Evolutionary conservation across 2,888 invertebrate species (phyloP), one percentile per base, ranked within the genome.

Genomic region (Pterobdella sp.): DNA sequence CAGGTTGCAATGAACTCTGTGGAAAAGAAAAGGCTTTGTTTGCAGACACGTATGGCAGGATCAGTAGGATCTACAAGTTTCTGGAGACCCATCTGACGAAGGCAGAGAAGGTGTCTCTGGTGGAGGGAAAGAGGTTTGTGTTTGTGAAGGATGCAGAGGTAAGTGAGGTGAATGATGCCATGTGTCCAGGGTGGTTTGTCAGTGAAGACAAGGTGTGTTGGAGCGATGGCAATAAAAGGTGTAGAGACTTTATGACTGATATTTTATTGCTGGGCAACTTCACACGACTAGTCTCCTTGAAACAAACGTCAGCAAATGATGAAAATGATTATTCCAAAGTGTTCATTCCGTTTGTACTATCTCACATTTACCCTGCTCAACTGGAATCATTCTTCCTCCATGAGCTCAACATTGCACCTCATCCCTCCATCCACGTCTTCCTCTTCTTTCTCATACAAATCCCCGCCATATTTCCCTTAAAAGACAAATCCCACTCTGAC

Each of bases 121-220:
- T 81, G 29, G 77, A 77, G 35, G 3, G 36, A 34, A 4, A 75
- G 75, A 22, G n/a, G 18, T 14, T 56, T n/a, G 26, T 56, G 3
- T 56, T 56, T 56, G n/a, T 56, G 18, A 22, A 56, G n/a, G n/a
- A 56, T 14, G 10, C 4, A 22, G 60, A 56, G 4, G n/a, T 22
- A 14, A 22, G 4, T 56, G 60, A n/a, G n/a, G n/a, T 18, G 26
- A n/a, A n/a, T 22, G 22, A 42, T 7, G 49, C 7, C 49, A 42
- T 42, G 22, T 7, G 49, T 7, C 10, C 7, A 42, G 49, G 42
- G 29, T 52, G 31, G 1, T 74, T 77, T n/a, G 66, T 75, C 18
- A 26, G 31, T 31, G 14, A 71, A 7, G 72, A 77, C 22, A 81
- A 82, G 75, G 78, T 82, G 7, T 81, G 82, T 79, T 79, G 82